These are phyloP conservation scores for Heterodera schachtii DNA, from an alignment of 1,140 invertebrate genomes.

Conservation along the genomic window DNA sequence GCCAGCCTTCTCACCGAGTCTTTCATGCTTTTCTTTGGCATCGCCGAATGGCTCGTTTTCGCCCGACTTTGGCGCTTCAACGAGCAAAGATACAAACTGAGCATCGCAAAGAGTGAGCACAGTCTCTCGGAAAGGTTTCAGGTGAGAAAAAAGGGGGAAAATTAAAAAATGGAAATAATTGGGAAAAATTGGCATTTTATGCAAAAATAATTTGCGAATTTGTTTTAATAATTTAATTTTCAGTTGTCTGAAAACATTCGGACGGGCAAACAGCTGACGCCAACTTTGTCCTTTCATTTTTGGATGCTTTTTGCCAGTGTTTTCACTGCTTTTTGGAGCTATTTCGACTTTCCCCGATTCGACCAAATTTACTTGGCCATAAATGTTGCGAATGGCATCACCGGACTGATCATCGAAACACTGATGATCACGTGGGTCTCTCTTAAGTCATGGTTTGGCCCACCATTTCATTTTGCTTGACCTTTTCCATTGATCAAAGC, in stretches of 20 bases:
- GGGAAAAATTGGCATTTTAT: background rate
- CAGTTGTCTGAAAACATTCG: conserved; percentile 13
- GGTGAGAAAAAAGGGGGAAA: background rate
- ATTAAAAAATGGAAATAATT: background rate
- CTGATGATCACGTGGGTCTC: background rate
- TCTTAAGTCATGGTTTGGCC: no score
- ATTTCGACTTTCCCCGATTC: background rate
- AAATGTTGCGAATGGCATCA: background rate
- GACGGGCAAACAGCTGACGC: conserved; percentile 15
- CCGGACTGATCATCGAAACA: background rate
- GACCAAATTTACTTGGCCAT: background rate
- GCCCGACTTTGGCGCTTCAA: background rate
- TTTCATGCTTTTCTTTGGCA: background rate
- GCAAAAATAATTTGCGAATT: background rate
- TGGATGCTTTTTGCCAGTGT: background rate
- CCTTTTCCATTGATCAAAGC: no score
- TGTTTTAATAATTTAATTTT: background rate
- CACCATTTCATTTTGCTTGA: no score
- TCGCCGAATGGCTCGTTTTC: background rate
- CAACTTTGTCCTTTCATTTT: background rate
- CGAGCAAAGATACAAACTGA: background rate
- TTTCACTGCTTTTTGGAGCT: background rate
- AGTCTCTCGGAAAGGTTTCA: conserved; percentile 13
- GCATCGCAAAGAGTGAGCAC: background rate
- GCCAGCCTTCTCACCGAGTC: background rate